phyloP scores from a whole-genome alignment of 2,113 vertebrate species.

The Parus major region DNA sequence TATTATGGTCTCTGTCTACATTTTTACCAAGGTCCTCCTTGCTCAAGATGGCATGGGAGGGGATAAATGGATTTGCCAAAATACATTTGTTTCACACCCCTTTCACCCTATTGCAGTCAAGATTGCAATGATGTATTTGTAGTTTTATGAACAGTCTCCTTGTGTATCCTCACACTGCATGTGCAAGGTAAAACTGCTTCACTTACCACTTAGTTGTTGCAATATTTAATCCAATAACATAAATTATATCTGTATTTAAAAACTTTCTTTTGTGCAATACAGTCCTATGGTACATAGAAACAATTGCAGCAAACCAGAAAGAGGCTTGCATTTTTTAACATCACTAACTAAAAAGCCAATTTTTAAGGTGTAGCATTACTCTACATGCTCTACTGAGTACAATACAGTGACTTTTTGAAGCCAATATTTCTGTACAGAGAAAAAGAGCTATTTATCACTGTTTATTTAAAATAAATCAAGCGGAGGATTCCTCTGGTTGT shows the following conservation, averaged over 20 bases:
- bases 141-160: slow-evolving; percentile 74
- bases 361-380: slow-evolving; percentile 74
- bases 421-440: slow-evolving; percentile 76
- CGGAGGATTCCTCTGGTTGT: slow-evolving; percentile 66
- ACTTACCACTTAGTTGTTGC: slow-evolving; percentile 73
- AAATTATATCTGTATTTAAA: slow-evolving; percentile 79
- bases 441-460: slow-evolving; percentile 76
- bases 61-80: slow-evolving; percentile 77
- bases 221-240: slow-evolving; percentile 79
- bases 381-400: slow-evolving; percentile 70
- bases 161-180: slow-evolving; percentile 78
- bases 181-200: slow-evolving; percentile 78
- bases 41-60: slow-evolving; percentile 57
- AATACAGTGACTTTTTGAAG: slow-evolving; percentile 75
- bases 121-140: slow-evolving; percentile 72
- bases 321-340: slow-evolving; percentile 76
- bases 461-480: slow-evolving; percentile 67
- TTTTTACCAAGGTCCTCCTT: slow-evolving; percentile 74
- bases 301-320: slow-evolving; percentile 66
- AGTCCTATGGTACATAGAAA: slow-evolving; percentile 74
- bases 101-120: slow-evolving; percentile 72
- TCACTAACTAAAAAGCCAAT: slow-evolving; percentile 65
- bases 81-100: slow-evolving; percentile 70
- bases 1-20: slow-evolving; percentile 75
- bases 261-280: slow-evolving; percentile 81